Evolutionary conservation across 2,888 invertebrate genomes (phyloP).

Genomic region (Dynastes maya): DNA sequence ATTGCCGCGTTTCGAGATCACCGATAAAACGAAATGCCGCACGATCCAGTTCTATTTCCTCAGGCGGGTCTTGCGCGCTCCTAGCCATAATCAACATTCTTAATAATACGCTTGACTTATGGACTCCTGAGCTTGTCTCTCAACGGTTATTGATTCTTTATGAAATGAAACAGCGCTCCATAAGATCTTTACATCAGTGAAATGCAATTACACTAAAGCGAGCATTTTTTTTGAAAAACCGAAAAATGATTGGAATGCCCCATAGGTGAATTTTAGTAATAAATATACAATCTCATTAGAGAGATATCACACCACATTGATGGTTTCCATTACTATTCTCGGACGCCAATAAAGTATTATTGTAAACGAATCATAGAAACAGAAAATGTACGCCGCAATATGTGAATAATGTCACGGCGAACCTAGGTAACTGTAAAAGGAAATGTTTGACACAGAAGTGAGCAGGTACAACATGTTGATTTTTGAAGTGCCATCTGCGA

Average conservation of each 20-base stretch:
- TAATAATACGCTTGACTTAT: constrained; percentile 15
- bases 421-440: constrained; percentile 42
- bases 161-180: too few species aligned
- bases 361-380: constrained; percentile 1
- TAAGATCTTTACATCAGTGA: too few species aligned
- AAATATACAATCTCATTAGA: neutral
- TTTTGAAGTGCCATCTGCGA: constrained; percentile 34
- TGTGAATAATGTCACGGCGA: constrained; percentile 35
- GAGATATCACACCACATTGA: too few species aligned
- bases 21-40: constrained; percentile 20
- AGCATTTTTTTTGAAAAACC: too few species aligned
- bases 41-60: constrained; percentile 30
- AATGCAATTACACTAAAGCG: too few species aligned
- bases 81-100: constrained; percentile 2
- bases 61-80: constrained; percentile 1
- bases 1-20: neutral
- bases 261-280: neutral
- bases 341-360: neutral
- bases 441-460: constrained; percentile 37
- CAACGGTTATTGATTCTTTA: too few species aligned
- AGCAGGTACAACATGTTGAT: constrained; percentile 28
- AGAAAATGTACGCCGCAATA: neutral
- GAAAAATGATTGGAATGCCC: too few species aligned
- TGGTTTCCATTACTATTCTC: neutral
- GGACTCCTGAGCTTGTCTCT: neutral